Percentiles rank a stretch among this genome's conserved stretches.
These are phyloP conservation scores for Mionectes macconnelli DNA, from an alignment of 2,113 vertebrate species.

Conservation along the genomic window DNA sequence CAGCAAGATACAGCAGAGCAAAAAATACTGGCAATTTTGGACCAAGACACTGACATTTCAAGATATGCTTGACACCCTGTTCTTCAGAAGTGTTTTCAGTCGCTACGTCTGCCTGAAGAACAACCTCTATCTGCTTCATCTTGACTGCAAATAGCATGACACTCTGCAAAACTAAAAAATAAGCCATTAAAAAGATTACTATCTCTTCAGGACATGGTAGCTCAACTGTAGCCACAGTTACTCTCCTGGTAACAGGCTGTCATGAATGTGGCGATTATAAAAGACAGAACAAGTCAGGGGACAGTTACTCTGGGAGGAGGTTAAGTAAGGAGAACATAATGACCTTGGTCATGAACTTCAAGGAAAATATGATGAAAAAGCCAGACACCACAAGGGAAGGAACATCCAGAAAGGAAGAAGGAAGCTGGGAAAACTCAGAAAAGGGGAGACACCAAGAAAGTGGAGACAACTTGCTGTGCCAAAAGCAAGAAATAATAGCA, in stretches of 20 bases:
- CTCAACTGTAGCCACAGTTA: neutral
- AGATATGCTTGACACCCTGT: neutral
- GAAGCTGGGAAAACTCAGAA: neutral
- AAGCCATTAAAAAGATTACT: neutral
- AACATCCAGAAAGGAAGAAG: neutral
- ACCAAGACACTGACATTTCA: neutral
- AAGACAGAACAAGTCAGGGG: neutral
- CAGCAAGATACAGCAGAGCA: neutral
- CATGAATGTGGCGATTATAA: neutral
- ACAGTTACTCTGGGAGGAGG: neutral
- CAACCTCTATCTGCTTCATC: neutral
- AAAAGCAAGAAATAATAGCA: slow-evolving; percentile 29
- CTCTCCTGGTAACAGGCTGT: neutral
- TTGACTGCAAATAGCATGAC: neutral
- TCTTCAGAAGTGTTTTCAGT: neutral
- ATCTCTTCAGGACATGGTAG: neutral
- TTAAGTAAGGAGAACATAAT: neutral
- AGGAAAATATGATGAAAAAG: neutral
- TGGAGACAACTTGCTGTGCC: neutral
- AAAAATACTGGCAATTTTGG: neutral
- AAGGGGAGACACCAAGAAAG: neutral
- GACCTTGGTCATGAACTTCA: neutral
- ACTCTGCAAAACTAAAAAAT: neutral
- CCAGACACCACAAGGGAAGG: neutral
- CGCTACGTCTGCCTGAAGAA: neutral